Evolutionary conservation across 2,113 vertebrate genomes (phyloP).

Genomic region (Onychostoma macrolepis): DNA sequence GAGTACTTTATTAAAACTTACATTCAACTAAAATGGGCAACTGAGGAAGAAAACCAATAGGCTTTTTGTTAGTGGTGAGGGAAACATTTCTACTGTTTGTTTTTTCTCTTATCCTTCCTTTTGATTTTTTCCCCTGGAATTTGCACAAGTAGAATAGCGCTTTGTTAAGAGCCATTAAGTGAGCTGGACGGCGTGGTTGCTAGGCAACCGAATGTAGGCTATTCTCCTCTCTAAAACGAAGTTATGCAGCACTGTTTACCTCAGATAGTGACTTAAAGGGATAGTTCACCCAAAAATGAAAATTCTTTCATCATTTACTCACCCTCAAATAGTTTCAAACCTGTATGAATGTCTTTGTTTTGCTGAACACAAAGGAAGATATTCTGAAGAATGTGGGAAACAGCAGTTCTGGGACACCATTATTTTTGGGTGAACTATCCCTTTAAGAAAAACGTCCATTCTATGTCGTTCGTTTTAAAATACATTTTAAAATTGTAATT

Average conservation of each 20-base stretch:
- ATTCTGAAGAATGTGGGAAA: too few relatives aligned
- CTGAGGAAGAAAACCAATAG: neutral
- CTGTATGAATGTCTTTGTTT: too few relatives aligned
- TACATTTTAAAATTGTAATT: neutral
- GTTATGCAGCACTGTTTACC: neutral
- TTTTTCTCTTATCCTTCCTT: neutral
- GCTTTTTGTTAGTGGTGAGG: neutral
- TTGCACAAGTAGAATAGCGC: constrained; percentile 32
- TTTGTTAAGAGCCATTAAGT: constrained; percentile 19
- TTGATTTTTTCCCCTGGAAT: constrained; percentile 30
- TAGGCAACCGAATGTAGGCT: constrained; percentile 13
- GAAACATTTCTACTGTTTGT: neutral
- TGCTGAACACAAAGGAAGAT: too few relatives aligned
- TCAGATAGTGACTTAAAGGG: neutral
- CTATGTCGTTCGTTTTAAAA: neutral
- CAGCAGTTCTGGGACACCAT: too few relatives aligned
- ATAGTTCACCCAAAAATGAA: too few relatives aligned
- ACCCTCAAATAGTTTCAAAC: too few relatives aligned
- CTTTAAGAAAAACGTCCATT: neutral
- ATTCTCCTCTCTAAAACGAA: neutral
- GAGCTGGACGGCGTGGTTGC: constrained; percentile 4
- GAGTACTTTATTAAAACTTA: constrained; percentile 21
- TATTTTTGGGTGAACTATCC: too few relatives aligned
- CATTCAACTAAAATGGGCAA: neutral
- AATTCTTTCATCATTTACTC: too few relatives aligned